phyloP scores from a whole-genome alignment of 2,888 invertebrate genomes.

The Colletes collaris region DNA sequence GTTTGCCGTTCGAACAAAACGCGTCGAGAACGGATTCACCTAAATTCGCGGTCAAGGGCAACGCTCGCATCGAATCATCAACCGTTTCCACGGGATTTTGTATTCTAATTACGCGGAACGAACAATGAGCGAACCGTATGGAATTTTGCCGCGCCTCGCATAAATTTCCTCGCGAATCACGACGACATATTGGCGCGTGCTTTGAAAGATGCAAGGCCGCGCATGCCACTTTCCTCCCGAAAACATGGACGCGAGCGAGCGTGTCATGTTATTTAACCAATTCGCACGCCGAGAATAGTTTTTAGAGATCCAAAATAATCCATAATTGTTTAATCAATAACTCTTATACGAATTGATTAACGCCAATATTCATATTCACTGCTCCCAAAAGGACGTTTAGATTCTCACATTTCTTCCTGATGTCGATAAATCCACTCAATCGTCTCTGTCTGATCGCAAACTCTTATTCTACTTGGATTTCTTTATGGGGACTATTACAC shows the following conservation, averaged over 20 bases:
- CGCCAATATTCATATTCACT: too few relatives aligned
- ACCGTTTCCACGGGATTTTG: constrained; percentile 9
- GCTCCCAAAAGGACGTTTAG: too few relatives aligned
- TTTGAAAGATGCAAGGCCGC: constrained; percentile 40
- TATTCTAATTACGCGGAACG: constrained; percentile 43
- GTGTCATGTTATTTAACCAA: neutral
- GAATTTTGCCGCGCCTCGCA: constrained; percentile 48
- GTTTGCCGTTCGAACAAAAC: neutral
- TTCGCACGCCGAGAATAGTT: too few relatives aligned
- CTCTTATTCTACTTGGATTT: too few relatives aligned
- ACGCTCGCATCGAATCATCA: neutral
- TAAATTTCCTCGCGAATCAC: constrained; percentile 60
- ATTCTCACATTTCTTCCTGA: too few relatives aligned
- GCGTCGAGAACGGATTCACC: neutral
- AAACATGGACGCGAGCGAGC: constrained; percentile 25
- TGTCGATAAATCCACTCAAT: too few relatives aligned
- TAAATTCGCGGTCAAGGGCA: neutral
- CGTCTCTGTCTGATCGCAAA: too few relatives aligned
- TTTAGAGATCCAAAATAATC: too few relatives aligned
- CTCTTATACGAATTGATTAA: too few relatives aligned
- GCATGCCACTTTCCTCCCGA: constrained; percentile 26
- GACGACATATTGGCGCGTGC: constrained; percentile 27
- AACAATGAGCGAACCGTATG: constrained; percentile 46
- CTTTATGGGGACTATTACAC: too few relatives aligned
- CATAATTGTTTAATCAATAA: too few relatives aligned